Evolutionary conservation across 2,888 invertebrate genomes (phyloP).

Genomic region (Cephalotes varians): DNA sequence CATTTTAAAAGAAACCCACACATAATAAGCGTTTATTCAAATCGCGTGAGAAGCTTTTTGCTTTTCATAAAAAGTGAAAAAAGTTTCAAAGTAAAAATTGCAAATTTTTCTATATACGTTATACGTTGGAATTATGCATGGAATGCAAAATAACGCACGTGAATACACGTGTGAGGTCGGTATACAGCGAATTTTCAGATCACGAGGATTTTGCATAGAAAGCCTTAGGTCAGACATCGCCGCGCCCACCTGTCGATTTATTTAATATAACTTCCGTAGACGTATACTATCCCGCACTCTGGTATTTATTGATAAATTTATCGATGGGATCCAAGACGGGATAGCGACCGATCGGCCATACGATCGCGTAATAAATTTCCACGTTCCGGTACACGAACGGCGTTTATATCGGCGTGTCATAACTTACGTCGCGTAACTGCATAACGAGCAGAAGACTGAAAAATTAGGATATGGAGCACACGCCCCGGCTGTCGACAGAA

Average conservation of each 20-base stretch:
- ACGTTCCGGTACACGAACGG: not conserved
- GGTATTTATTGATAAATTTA: constrained; percentile 34
- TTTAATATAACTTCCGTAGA: not conserved
- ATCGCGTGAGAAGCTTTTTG: not conserved
- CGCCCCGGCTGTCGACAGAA: not conserved
- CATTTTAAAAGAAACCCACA: not conserved
- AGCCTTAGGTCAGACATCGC: not conserved
- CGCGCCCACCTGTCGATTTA: constrained; percentile 17
- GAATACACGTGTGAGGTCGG: not conserved
- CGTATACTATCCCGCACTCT: not conserved
- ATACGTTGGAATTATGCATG: not conserved
- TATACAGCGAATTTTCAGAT: not conserved
- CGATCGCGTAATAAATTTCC: constrained; percentile 30
- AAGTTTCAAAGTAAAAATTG: not conserved
- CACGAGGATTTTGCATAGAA: not conserved
- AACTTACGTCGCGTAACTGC: constrained; percentile 39
- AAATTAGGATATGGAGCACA: constrained; percentile 21
- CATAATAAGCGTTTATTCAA: not conserved
- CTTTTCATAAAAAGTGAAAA: not conserved
- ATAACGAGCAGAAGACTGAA: constrained; percentile 35
- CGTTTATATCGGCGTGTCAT: constrained; percentile 25
- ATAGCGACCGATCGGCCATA: constrained; percentile 1
- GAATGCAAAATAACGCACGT: not conserved
- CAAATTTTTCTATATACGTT: not conserved
- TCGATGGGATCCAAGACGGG: not conserved